A percentile compares a stretch with the other conserved stretches of the same genome.
These are phyloP conservation scores for Rotaria magnacalcarata DNA, from an alignment of 2,888 invertebrate genomes.

Conservation along the genomic window DNA sequence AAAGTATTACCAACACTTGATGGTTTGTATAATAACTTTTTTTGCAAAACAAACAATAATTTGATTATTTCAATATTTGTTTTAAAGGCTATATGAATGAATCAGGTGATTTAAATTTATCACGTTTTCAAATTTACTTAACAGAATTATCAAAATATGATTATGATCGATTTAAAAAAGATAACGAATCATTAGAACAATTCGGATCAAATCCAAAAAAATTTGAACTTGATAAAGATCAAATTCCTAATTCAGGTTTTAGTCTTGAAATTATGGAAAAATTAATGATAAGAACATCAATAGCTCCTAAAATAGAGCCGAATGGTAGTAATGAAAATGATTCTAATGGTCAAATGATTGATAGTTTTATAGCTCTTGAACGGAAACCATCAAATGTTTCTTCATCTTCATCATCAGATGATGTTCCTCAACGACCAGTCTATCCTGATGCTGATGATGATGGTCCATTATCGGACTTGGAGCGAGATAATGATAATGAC, in stretches of 20 bases:
- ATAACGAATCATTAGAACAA: background rate
- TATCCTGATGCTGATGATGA: slow-evolving; percentile 25
- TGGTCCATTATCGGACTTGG: background rate
- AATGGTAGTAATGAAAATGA: background rate
- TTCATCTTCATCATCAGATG: background rate
- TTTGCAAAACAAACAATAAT: no score
- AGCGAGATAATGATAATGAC: background rate
- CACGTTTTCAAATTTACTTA: slow-evolving; percentile 75
- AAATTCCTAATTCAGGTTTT: background rate
- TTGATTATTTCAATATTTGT: background rate
- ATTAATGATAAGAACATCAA: background rate
- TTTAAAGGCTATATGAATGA: slow-evolving; percentile 82
- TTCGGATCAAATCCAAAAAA: background rate
- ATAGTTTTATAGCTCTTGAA: background rate
- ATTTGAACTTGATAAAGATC: slow-evolving; percentile 7
- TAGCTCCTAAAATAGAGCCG: background rate
- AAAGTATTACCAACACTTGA: slow-evolving; percentile 81
- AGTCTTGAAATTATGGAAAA: background rate
- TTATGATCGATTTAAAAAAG: background rate
- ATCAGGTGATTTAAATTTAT: slow-evolving; percentile 74
- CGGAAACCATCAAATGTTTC: background rate
- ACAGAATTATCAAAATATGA: slow-evolving; percentile 51
- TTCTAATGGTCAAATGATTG: background rate
- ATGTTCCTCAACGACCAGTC: background rate
- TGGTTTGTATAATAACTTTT: slow-evolving; percentile 74